phyloP scores from a whole-genome alignment of 2,888 invertebrate species.

The Apamea monoglypha region DNA sequence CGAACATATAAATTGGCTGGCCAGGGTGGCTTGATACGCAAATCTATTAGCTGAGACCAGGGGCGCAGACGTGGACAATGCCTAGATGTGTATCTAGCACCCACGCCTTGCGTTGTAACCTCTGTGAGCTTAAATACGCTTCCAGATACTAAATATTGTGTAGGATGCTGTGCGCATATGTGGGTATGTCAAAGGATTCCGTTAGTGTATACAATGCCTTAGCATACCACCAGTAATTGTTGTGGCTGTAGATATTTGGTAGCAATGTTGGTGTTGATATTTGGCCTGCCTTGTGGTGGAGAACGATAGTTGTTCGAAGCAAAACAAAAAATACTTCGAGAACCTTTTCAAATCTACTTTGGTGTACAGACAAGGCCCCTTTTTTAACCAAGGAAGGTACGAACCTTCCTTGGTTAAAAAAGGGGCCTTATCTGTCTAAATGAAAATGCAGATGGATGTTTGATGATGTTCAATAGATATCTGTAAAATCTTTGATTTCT shows the following conservation, averaged over 20 bases:
- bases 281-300: not conserved
- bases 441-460: not conserved
- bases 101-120: slow-evolving; percentile 69
- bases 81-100: slow-evolving; percentile 69
- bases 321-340: not conserved
- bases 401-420: not conserved
- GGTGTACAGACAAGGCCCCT: too few relatives aligned
- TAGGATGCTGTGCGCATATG: slow-evolving; percentile 22
- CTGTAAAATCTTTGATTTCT: too few relatives aligned
- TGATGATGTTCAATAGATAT: too few relatives aligned
- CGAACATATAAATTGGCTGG: slow-evolving; percentile 30
- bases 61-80: slow-evolving; percentile 68
- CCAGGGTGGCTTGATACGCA: slow-evolving; percentile 61
- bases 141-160: slow-evolving; percentile 51
- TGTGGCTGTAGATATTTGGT: not conserved
- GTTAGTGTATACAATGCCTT: slow-evolving; percentile 18
- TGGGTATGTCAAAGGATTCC: slow-evolving; percentile 45
- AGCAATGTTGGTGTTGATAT: not conserved
- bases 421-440: too few relatives aligned
- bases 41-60: slow-evolving; percentile 70
- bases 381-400: too few relatives aligned
- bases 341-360: not conserved
- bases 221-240: not conserved
- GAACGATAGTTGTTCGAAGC: too few relatives aligned
- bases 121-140: slow-evolving; percentile 48